These are phyloP conservation scores for Falco peregrinus DNA, from an alignment of 2,797 vertebrate species.

Conservation along the genomic window DNA sequence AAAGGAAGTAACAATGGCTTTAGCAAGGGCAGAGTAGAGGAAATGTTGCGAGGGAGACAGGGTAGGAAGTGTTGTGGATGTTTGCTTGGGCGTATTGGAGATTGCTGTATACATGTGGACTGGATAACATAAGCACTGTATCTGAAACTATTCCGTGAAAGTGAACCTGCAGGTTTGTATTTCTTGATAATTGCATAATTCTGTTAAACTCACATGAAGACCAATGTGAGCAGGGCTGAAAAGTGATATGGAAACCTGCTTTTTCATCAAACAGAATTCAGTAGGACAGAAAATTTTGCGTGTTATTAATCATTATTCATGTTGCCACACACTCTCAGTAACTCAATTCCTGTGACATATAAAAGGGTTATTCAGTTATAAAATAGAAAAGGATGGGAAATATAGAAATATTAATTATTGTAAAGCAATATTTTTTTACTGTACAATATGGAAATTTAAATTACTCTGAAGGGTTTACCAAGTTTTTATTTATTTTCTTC, in stretches of 20 bases:
- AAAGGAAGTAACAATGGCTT: neutral
- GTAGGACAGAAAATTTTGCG: neutral
- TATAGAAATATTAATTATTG: neutral
- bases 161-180: neutral
- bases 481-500: neutral
- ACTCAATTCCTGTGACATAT: neutral
- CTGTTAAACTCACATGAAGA: neutral
- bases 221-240: neutral
- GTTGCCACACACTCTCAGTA: neutral
- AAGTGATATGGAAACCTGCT: neutral
- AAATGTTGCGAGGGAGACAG: constrained; percentile 3
- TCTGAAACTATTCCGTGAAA: neutral
- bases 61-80: neutral
- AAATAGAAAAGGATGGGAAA: neutral
- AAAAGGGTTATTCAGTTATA: neutral
- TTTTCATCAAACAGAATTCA: neutral
- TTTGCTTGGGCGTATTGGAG: neutral
- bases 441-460: neutral
- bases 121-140: neutral
- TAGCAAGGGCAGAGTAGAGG: neutral
- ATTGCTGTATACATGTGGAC: rapidly evolving
- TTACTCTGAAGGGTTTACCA: neutral
- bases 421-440: neutral
- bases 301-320: neutral
- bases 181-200: neutral